phyloP scores from a whole-genome alignment of 1,140 invertebrate genomes.

The Wiebesia pumilae region DNA sequence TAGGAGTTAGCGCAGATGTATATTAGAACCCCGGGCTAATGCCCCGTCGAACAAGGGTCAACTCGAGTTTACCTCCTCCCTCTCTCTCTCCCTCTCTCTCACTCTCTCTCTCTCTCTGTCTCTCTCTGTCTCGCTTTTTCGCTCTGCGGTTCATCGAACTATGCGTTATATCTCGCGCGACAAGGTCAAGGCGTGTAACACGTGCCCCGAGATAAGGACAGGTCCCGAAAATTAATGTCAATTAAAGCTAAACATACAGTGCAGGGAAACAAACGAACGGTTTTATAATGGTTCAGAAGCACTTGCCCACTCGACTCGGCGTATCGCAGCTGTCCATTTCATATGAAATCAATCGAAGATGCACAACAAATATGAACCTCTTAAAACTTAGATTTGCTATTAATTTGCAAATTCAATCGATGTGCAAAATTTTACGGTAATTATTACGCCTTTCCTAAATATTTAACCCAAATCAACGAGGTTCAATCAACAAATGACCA shows the following conservation, averaged over 20 bases:
- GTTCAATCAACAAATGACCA: too few relatives aligned
- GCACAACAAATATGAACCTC: too few relatives aligned
- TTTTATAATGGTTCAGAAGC: not conserved
- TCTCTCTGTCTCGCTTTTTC: not conserved
- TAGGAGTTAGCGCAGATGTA: not conserved
- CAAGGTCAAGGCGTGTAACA: constrained; percentile 51
- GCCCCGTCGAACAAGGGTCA: constrained; percentile 31
- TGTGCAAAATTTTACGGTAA: too few relatives aligned
- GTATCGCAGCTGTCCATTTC: not conserved
- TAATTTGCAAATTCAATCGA: too few relatives aligned
- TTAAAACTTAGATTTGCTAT: too few relatives aligned
- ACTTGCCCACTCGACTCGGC: not conserved
- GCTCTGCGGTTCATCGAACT: constrained; percentile 46
- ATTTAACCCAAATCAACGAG: too few relatives aligned
- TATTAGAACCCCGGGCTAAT: constrained; percentile 16
- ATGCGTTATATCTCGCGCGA: constrained; percentile 37
- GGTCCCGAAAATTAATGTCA: constrained; percentile 36
- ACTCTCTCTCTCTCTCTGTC: not conserved
- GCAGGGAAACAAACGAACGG: not conserved
- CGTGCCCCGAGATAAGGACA: constrained; percentile 44
- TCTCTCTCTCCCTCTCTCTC: not conserved
- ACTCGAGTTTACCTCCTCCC: constrained; percentile 14
- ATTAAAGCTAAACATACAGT: not conserved
- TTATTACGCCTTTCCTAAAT: too few relatives aligned
- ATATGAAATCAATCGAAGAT: too few relatives aligned